These are phyloP conservation scores for Glyptemys insculpta DNA, from an alignment of 2,797 vertebrate species.

Conservation along the genomic window DNA sequence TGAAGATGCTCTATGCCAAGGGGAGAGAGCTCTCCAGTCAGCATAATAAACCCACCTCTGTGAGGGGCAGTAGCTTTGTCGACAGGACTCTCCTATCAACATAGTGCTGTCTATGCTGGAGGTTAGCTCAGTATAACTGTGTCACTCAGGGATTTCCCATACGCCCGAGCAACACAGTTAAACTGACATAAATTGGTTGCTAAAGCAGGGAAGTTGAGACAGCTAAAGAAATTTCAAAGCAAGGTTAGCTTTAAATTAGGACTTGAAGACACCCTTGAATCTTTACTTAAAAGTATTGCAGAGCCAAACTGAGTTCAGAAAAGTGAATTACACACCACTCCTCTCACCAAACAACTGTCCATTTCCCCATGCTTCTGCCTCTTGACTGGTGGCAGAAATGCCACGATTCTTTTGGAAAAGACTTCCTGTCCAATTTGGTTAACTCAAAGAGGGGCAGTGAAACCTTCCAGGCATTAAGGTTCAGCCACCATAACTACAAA, in stretches of 20 bases:
- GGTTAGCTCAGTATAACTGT: background rate
- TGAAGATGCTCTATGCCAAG: background rate
- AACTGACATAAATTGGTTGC: background rate
- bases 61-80: background rate
- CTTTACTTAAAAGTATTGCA: background rate
- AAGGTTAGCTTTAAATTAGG: slow-evolving; percentile 4
- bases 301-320: background rate
- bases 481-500: background rate
- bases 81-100: background rate
- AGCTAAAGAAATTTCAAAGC: slow-evolving; percentile 4
- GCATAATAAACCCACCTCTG: background rate
- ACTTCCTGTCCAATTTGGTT: background rate
- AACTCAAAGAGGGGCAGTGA: background rate
- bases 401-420: background rate
- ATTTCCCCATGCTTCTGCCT: background rate
- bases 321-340: background rate
- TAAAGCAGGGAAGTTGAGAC: background rate
- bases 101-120: background rate
- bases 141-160: background rate
- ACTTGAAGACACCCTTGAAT: background rate
- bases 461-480: background rate
- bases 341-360: background rate
- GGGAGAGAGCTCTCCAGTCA: background rate
- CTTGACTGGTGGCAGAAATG: background rate
- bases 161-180: background rate